Conservation (phyloP, 2,113 vertebrate genomes). For the Gopherus evgoodei region DNA sequence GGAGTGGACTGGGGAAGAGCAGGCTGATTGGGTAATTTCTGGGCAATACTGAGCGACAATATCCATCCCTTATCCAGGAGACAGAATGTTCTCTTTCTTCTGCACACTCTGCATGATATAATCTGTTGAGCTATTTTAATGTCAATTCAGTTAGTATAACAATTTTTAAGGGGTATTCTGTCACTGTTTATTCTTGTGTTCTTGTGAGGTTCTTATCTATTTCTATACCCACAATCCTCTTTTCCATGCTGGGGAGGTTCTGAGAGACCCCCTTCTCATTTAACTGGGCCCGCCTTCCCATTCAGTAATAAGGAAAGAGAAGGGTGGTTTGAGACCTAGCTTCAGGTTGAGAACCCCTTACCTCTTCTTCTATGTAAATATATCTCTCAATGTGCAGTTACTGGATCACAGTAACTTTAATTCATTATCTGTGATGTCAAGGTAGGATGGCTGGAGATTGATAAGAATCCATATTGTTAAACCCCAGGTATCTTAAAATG, state of each 20-base stretch:
- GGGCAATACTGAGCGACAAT: constrained; percentile 2
- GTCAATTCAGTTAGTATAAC: not conserved
- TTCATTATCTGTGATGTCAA: not conserved
- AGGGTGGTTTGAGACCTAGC: not conserved
- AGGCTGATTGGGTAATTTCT: not conserved
- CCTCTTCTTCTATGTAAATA: not conserved
- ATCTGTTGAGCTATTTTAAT: constrained; percentile 24
- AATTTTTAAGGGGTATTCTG: not conserved
- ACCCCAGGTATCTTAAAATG: not conserved
- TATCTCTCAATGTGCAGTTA: constrained; percentile 9
- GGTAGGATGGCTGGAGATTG: constrained; percentile 26
- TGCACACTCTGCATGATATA: not conserved
- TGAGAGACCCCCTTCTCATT: not conserved
- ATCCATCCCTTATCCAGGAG: not conserved
- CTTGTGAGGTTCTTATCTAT: not conserved
- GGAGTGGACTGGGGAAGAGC: not conserved
- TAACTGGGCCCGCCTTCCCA: not conserved
- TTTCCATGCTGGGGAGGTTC: not conserved
- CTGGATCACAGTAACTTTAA: constrained; percentile 27
- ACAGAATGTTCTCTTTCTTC: not conserved
- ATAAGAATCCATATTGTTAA: not conserved
- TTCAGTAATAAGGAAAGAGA: not conserved
- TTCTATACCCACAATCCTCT: not conserved
- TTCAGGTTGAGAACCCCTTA: constrained; percentile 5
- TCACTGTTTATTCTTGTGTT: not conserved